Evolutionary conservation across 2,888 invertebrate species (phyloP).

Genomic region (Phortica okadai): DNA sequence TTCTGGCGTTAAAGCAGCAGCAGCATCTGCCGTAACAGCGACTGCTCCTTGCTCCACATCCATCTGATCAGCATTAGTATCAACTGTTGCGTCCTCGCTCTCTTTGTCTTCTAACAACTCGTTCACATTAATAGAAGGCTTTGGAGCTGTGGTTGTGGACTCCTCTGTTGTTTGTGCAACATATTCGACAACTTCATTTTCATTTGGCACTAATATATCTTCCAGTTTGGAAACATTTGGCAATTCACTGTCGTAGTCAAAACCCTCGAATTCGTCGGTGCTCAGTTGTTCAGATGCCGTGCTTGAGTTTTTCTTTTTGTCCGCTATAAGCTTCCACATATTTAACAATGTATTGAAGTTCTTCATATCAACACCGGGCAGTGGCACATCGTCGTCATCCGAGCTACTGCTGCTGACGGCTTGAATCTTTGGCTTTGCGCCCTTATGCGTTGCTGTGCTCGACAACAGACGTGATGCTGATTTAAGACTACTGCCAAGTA

Average conservation of each 20-base stretch:
- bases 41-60: neutral
- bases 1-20: neutral
- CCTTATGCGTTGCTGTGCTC: constrained; percentile 38
- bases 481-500: constrained; percentile 57
- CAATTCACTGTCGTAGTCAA: constrained; percentile 58
- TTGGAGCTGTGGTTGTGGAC: constrained; percentile 36
- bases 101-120: no score
- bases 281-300: constrained; percentile 26
- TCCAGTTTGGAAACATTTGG: constrained; percentile 35
- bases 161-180: neutral
- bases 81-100: neutral
- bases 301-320: constrained; percentile 60
- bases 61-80: neutral
- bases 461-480: constrained; percentile 49
- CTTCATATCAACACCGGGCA: constrained; percentile 53
- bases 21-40: neutral
- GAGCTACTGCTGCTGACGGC: constrained; percentile 71
- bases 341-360: constrained; percentile 61
- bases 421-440: constrained; percentile 58
- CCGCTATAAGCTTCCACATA: constrained; percentile 70
- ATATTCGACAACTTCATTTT: neutral
- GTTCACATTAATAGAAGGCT: neutral
- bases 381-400: constrained; percentile 59
- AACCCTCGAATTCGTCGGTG: constrained; percentile 51
- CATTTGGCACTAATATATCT: neutral